Evolutionary conservation across 2,113 vertebrate genomes (phyloP).

Genomic region (Dasyornis broadbenti): DNA sequence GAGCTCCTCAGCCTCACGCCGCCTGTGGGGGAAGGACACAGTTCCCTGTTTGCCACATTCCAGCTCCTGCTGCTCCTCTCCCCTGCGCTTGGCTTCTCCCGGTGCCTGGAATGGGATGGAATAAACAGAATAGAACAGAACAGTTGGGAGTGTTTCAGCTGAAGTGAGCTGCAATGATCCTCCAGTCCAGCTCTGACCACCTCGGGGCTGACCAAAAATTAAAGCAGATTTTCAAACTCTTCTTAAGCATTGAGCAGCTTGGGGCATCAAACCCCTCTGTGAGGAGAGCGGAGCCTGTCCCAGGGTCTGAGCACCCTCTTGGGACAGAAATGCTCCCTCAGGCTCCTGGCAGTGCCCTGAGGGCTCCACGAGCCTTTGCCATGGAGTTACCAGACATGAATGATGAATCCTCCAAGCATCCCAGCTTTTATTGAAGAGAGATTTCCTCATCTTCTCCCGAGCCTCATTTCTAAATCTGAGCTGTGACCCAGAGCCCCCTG

Average conservation of each 20-base stretch:
- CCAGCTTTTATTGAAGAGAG: background rate
- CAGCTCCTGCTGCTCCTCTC: background rate
- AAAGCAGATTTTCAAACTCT: background rate
- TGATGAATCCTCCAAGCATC: background rate
- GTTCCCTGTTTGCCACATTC: background rate
- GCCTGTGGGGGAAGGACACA: rapidly evolving
- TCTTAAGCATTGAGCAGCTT: background rate
- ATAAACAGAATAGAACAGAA: rapidly evolving
- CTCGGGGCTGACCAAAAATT: background rate
- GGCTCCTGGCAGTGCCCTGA: background rate
- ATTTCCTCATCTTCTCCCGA: background rate
- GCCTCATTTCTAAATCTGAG: background rate
- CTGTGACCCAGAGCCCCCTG: background rate
- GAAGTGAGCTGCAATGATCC: background rate
- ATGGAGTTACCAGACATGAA: background rate
- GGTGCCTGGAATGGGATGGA: background rate
- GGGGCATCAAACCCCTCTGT: rapidly evolving
- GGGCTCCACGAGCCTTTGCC: background rate
- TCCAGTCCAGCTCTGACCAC: background rate
- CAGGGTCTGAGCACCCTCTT: background rate
- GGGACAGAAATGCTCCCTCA: background rate
- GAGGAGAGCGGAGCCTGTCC: background rate
- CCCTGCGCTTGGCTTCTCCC: background rate
- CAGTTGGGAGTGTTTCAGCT: background rate
- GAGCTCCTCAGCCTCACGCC: background rate